Evolutionary conservation across 2,888 invertebrate genomes (phyloP).

Genomic region (Melanotus villosus): DNA sequence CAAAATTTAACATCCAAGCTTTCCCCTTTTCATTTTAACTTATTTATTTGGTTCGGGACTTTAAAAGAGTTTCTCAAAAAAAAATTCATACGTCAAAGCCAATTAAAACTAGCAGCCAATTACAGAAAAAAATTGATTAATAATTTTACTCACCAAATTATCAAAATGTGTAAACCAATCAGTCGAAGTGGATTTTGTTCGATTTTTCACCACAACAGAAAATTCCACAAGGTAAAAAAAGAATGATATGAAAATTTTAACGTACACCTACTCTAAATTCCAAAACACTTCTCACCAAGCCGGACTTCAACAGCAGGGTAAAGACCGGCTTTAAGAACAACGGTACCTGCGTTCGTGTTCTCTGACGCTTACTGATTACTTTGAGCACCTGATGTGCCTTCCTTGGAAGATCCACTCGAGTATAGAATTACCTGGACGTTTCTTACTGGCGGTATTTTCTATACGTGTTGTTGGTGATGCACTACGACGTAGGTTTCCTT

Average conservation of each 20-base stretch:
- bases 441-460: slow-evolving; percentile 43
- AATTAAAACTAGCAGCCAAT: no score
- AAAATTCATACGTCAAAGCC: no score
- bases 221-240: no score
- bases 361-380: slow-evolving; percentile 45
- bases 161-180: no score
- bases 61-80: no score
- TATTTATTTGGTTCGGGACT: no score
- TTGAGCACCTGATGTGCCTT: slow-evolving; percentile 39
- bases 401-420: slow-evolving; percentile 33
- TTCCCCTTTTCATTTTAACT: no score
- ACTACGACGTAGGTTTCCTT: slow-evolving; percentile 27
- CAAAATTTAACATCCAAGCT: no score
- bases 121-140: no score
- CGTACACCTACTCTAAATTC: slow-evolving; percentile 21
- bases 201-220: no score
- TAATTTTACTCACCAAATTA: no score
- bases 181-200: no score
- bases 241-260: neutral
- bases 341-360: slow-evolving; percentile 37
- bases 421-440: slow-evolving; percentile 44
- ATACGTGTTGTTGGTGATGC: slow-evolving; percentile 17
- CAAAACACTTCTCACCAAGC: neutral
- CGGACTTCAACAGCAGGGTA: neutral
- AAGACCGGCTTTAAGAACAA: slow-evolving; percentile 18